A percentile compares a stretch with the other conserved stretches of the same genome.
Evolutionary conservation across 2,797 vertebrate genomes (phyloP).

Genomic region (Bryconaethiops microstoma): DNA sequence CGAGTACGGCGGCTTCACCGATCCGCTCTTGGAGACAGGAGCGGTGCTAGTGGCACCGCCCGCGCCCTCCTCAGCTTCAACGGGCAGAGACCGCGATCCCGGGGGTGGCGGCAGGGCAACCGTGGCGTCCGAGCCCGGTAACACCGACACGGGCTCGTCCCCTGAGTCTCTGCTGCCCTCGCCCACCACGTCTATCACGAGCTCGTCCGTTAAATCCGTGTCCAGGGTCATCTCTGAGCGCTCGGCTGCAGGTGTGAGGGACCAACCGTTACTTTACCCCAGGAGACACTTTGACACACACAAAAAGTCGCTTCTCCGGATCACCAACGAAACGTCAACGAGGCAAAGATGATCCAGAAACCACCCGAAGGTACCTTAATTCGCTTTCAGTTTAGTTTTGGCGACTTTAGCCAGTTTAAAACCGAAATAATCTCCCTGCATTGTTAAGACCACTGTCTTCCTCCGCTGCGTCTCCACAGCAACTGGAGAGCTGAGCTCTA

Average conservation of each 20-base stretch:
- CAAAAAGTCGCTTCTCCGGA: background rate
- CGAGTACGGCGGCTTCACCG: constrained; percentile 87
- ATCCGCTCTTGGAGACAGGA: constrained; percentile 67
- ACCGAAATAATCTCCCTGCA: constrained; percentile 10
- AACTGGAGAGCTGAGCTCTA: constrained; percentile 57
- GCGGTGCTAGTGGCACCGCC: constrained; percentile 19
- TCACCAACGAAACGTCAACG: background rate
- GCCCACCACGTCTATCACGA: constrained; percentile 80
- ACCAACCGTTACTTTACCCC: background rate
- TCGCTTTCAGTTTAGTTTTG: background rate
- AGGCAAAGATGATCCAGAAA: background rate
- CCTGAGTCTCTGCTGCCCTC: constrained; percentile 72
- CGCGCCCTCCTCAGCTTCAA: background rate
- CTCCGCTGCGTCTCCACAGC: constrained; percentile 69
- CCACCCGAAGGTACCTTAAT: background rate
- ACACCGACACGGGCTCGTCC: constrained; percentile 64
- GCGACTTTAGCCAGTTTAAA: background rate
- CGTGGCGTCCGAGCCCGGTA: constrained; percentile 59
- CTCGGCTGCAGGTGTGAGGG: constrained; percentile 58
- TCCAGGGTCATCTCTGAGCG: constrained; percentile 76
- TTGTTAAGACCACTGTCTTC: background rate
- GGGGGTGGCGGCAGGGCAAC: background rate
- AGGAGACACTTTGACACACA: constrained; percentile 35
- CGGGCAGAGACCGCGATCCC: constrained; percentile 33
- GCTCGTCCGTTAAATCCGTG: constrained; percentile 78